A percentile compares a stretch with the other conserved stretches of the same genome.
These are phyloP conservation scores for Lysiphlebus fabarum DNA, from an alignment of 1,140 invertebrate genomes.

Conservation along the genomic window DNA sequence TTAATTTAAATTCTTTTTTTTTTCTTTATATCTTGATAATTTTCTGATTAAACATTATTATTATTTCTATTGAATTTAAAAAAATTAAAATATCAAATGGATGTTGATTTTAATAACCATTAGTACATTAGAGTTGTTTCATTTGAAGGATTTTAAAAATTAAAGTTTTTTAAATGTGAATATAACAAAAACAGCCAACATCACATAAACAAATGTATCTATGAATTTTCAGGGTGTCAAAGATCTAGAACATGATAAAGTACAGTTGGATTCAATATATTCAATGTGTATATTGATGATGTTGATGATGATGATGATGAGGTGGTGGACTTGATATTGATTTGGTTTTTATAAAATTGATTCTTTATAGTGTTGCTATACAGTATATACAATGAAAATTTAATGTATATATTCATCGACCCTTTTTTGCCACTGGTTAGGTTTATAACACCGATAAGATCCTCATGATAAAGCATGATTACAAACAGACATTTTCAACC, in stretches of 20 bases:
- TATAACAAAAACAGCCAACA: conserved; percentile 3
- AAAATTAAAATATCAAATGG: conserved; percentile 6
- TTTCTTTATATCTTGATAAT: too few relatives aligned
- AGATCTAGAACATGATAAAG: conserved; percentile 48
- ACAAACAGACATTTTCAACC: conserved; percentile 33
- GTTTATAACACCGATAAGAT: conserved; percentile 42
- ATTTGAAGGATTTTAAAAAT: conserved; percentile 1
- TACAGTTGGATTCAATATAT: too few relatives aligned
- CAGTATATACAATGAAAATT: neutral
- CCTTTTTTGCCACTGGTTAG: conserved; percentile 16
- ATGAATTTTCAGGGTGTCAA: conserved; percentile 42
- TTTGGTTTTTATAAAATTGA: conserved; percentile 1
- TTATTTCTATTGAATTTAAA: neutral
- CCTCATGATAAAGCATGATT: conserved; percentile 51
- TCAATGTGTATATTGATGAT: conserved; percentile 37
- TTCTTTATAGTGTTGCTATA: too few relatives aligned
- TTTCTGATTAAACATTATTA: too few relatives aligned
- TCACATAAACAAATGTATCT: neutral
- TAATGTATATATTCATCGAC: conserved; percentile 9
- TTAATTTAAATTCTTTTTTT: too few relatives aligned
- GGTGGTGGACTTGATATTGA: neutral
- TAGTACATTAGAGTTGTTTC: conserved; percentile 35
- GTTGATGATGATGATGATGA: too few relatives aligned
- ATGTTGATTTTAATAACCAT: conserved; percentile 45
- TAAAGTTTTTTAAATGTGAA: neutral